Evolutionary conservation across 2,797 vertebrate species (phyloP), one percentile per base, ranked within the genome.

Genomic region (Gallirallus australis): DNA sequence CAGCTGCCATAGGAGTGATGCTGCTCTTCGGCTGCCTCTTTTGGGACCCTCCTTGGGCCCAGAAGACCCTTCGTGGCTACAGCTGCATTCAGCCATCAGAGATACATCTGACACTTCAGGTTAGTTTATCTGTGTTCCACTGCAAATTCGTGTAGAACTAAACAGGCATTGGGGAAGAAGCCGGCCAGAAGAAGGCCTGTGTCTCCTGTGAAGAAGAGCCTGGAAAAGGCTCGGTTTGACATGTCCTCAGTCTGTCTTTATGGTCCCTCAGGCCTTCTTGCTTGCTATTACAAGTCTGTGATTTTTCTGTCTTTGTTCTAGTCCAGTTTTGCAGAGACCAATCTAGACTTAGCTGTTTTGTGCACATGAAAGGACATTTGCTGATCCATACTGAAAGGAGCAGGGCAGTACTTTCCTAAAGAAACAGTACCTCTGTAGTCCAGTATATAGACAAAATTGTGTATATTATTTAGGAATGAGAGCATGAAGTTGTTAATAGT

Each of bases 361-460:
- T 6, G 27, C 16, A 19, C 14, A 30, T 12, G 42, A 11, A 9
- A 70, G 45, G 39, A 1, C 15, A 33, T 15, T 82, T 79, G 54
- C 27, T 75, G 45, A 72, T 30, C 15, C 14, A 24, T 7, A 15
- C 11, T 30, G 42, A 25, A 35, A 72, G 56, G 12, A 66, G 28
- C 1, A 3, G 5, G 15, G 21, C 12, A 8, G 16, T n/a, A 19
- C 48, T 70, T 79, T 64, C n/a, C 35, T 31, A 23, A 47, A 30
- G 68, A 64, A 59, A 20, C 28, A 25, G 6, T 23, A 12, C 27
- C n/a, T 3, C 12, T 59, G 2, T 25, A 68, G 39, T 17, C 25
- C 23, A 50, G 4, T 13, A 19, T 12, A 30, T 0, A 1, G 24
- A 18, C 16, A 88, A 79, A 52, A 73, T 45, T 8, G 3, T 6